Base-by-base conservation (phyloP, 2,113 vertebrate species). In the Podiceps cristatus region DNA sequence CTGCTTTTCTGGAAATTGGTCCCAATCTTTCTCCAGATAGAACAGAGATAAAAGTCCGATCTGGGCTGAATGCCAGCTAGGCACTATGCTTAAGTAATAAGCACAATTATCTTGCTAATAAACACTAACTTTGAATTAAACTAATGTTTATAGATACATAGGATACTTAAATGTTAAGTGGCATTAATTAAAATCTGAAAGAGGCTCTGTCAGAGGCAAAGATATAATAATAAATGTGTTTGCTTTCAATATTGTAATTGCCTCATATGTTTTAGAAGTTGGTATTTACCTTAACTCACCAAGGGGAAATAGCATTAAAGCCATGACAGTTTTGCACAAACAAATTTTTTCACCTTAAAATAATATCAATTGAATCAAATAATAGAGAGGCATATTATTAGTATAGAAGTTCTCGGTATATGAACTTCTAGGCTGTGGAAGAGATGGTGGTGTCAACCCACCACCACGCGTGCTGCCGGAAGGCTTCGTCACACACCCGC, bases 141-240 rank as follows among this genome's bases (percentile, higher is more conserved):
- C 88, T 96, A 83, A 9, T 97, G 97, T 97, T 98, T 93, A 37
- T 85, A 97, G 96, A 97, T 93, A 92, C 92, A 96, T 76, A 80
- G 95, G 64, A 85, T 73, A 83, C 95, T 98, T 96, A 98, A 96
- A 98, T 81, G 95, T 96, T 97, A 98, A 97, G 95, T 97, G 91
- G 95, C 87, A 97, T 98, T 97, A 97, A 98, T 98, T 98, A 98
- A 97, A 97, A 94, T 94, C 90, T 94, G 93, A 64, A 96, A 85
- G 85, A 64, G 86, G 55, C 94, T 94, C 90, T 92, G 74, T 97
- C 88, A 68, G 22, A 96, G 92, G 94, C 82, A 92, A 87, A 75
- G 79, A 89, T 95, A 52, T 9, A 66, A 71, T 87, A 93, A 97
- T 95, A 97, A 97, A 95, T 94, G 73, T 42, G 19, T 25, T 80